Conservation (phyloP, 2,113 vertebrate species). For the Anolis carolinensis region DNA sequence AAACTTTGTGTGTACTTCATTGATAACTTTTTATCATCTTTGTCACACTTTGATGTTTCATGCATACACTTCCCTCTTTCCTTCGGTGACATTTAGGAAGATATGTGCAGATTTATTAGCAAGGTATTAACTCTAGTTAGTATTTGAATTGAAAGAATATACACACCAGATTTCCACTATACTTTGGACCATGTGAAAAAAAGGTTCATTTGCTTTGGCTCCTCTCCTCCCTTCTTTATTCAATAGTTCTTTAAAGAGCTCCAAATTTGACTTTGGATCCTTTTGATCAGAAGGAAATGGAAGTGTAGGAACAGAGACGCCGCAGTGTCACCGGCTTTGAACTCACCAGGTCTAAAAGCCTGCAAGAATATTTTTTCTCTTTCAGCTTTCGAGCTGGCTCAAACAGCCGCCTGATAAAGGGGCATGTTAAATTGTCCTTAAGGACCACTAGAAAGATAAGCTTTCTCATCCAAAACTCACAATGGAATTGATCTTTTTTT, state of each 20-base stretch:
- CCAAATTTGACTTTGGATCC: slow-evolving; percentile 50
- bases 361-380: slow-evolving; percentile 70
- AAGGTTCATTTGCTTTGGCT: slow-evolving; percentile 51
- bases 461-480: slow-evolving; percentile 17
- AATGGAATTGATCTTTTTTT: slow-evolving; percentile 14
- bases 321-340: slow-evolving; percentile 66
- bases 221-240: slow-evolving; percentile 66
- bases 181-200: neutral
- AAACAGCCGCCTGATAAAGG: slow-evolving; percentile 49
- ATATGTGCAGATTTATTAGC: neutral
- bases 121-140: slow-evolving; percentile 7
- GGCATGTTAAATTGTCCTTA: slow-evolving; percentile 64
- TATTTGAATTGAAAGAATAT: slow-evolving; percentile 38
- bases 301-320: slow-evolving; percentile 53
- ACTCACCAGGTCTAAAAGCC: slow-evolving; percentile 77
- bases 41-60: neutral
- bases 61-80: neutral
- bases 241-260: slow-evolving; percentile 65
- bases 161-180: slow-evolving; percentile 31
- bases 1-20: too few species aligned
- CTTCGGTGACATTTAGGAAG: neutral
- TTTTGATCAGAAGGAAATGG: slow-evolving; percentile 66
- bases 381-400: slow-evolving; percentile 47
- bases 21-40: neutral
- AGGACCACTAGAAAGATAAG: slow-evolving; percentile 58